These are phyloP conservation scores for Sinhomidia bicolor DNA, from an alignment of 2,888 invertebrate species.

Conservation along the genomic window DNA sequence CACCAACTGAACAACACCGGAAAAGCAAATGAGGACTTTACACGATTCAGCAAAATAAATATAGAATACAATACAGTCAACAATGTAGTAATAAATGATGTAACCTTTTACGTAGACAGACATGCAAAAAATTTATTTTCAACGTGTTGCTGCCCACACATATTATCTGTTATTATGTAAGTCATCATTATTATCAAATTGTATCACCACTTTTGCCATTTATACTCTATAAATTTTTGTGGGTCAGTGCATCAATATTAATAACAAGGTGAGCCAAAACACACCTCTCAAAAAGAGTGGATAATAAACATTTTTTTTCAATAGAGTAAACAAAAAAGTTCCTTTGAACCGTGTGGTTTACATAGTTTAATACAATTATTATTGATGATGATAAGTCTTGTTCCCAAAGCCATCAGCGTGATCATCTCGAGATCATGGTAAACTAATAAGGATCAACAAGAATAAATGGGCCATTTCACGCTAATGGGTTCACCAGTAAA, in stretches of 20 bases:
- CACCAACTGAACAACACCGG: slow-evolving; percentile 55
- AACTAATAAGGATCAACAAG: slow-evolving; percentile 60
- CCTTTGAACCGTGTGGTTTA: background rate
- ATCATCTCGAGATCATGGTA: slow-evolving; percentile 28
- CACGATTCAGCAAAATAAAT: slow-evolving; percentile 11
- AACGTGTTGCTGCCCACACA: slow-evolving; percentile 12
- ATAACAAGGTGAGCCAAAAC: background rate
- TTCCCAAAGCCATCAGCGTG: background rate
- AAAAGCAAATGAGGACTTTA: slow-evolving; percentile 47
- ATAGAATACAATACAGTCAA: background rate
- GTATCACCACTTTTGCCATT: slow-evolving; percentile 52
- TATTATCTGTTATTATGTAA: slow-evolving; percentile 19
- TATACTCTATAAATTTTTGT: slow-evolving; percentile 57
- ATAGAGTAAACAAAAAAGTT: background rate
- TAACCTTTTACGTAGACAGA: background rate
- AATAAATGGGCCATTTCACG: slow-evolving; percentile 49
- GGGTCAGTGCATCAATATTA: slow-evolving; percentile 56
- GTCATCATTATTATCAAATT: slow-evolving; percentile 58
- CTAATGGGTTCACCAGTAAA: background rate
- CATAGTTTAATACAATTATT: too few relatives aligned
- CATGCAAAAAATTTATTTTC: slow-evolving; percentile 21
- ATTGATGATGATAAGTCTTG: background rate
- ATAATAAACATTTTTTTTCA: background rate
- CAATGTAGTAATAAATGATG: slow-evolving; percentile 20
- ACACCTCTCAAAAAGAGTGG: background rate